Evolutionary conservation across 2,888 invertebrate species (phyloP), one percentile per base, ranked within the genome.

Genomic region (Dolichomitus sp.): DNA sequence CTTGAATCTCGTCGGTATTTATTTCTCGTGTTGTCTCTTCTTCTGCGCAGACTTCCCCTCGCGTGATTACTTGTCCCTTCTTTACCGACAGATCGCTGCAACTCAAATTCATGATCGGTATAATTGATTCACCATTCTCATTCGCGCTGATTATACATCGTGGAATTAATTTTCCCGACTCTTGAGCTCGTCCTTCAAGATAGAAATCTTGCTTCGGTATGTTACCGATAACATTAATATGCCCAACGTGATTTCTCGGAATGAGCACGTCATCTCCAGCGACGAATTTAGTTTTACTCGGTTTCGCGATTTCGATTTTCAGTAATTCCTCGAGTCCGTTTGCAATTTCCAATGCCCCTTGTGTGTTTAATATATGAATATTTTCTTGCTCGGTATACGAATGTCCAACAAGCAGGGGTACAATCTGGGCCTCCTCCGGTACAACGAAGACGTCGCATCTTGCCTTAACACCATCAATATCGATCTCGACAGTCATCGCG

Each of bases 311-410:
- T 65, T 73, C 65, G 14, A 37, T 61, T 7, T 76, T 45, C 48
- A 76, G 27, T 7, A 82, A 27, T 37, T 82, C 75, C 9, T 54
- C 65, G 11, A 80, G 52, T n/a, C 37, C 68, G 27, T 54, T 37
- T 17, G 81, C 33, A n/a, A 86, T 79, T 11, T 48, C 45, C 19
- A 87, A 50, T 27, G 66, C 80, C 9, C 83, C 79, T n/a, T 27
- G 52, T 30, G 52, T 85, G 54, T 83, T 87, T 1, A 85, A 57
- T 0, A 88, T 84, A 19, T 76, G 40, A 4, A 88, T 69, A 19
- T 85, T 77, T 1, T 61, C 42, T 48, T 88, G 84, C 48, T 88
- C 86, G n/a, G 45, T 48, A n/a, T 37, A 61, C 61, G 61, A 61
- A 17, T 61, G 61, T 37, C 61, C 61, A n/a, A 33, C 37, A 9